A percentile compares a stretch with the other conserved stretches of the same genome.
Evolutionary conservation across 2,113 vertebrate species (phyloP).

Genomic region (Marcusenius ussheri): DNA sequence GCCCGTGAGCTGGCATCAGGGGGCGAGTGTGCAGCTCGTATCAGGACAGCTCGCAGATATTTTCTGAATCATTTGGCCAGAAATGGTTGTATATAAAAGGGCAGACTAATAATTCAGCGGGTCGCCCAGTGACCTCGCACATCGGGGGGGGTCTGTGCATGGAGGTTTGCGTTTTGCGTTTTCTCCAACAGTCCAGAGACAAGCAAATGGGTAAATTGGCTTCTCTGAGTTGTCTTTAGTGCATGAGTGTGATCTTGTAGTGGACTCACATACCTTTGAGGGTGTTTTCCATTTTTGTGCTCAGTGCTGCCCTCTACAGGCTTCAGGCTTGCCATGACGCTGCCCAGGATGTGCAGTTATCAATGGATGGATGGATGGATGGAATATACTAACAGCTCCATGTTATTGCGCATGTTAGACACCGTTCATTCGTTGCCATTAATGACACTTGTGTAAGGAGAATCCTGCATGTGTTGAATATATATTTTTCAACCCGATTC

Average conservation of each 20-base stretch:
- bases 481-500: background rate
- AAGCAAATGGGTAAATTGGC: background rate
- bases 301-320: background rate
- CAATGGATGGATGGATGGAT: background rate
- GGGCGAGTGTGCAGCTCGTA: background rate
- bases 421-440: background rate
- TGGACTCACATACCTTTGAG: background rate
- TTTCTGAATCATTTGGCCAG: background rate
- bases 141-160: background rate
- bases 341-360: background rate
- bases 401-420: background rate
- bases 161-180: background rate
- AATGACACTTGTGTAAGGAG: background rate
- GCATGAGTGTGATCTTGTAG: background rate
- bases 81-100: background rate
- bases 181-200: background rate
- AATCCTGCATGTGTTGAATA: background rate
- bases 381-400: background rate
- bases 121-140: background rate
- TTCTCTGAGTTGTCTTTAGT: background rate
- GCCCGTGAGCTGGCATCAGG: background rate
- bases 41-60: background rate
- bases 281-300: background rate
- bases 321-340: background rate
- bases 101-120: background rate